These are phyloP conservation scores for Ericerus pela DNA, from an alignment of 1,140 invertebrate species.

Conservation along the genomic window DNA sequence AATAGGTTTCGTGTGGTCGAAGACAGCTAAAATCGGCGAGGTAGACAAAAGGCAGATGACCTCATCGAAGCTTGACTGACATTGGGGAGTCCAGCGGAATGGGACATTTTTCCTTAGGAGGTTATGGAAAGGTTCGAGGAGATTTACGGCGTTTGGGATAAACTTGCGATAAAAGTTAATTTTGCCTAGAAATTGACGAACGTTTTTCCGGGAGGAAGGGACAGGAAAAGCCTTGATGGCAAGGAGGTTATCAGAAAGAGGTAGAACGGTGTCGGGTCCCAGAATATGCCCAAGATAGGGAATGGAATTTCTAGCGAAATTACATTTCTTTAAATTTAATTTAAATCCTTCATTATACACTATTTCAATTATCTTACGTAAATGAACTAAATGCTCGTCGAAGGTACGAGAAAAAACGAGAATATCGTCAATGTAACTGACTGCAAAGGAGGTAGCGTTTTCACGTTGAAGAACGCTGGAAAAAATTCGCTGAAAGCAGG, in stretches of 20 bases:
- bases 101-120: no score
- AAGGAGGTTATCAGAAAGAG: constrained; percentile 27
- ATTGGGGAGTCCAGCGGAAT: no score
- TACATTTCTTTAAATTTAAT: constrained; percentile 28
- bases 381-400: constrained; percentile 21
- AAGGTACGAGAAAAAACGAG: constrained; percentile 21
- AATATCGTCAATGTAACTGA: constrained; percentile 23
- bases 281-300: constrained; percentile 28
- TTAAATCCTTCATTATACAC: constrained; percentile 25
- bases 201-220: constrained; percentile 20
- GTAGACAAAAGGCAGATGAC: no score
- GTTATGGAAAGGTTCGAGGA: no score
- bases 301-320: constrained; percentile 25
- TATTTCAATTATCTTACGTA: constrained; percentile 14
- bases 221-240: constrained; percentile 27
- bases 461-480: constrained; percentile 11
- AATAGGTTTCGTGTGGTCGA: no score
- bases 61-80: no score
- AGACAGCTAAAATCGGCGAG: no score
- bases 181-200: constrained; percentile 27
- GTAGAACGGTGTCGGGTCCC: constrained; percentile 26
- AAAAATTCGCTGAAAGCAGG: constrained; percentile 32
- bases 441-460: constrained; percentile 14
- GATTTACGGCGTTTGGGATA: no score
- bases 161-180: no score